Conservation (phyloP, 2,113 vertebrate species). For the Chaetops frenatus region DNA sequence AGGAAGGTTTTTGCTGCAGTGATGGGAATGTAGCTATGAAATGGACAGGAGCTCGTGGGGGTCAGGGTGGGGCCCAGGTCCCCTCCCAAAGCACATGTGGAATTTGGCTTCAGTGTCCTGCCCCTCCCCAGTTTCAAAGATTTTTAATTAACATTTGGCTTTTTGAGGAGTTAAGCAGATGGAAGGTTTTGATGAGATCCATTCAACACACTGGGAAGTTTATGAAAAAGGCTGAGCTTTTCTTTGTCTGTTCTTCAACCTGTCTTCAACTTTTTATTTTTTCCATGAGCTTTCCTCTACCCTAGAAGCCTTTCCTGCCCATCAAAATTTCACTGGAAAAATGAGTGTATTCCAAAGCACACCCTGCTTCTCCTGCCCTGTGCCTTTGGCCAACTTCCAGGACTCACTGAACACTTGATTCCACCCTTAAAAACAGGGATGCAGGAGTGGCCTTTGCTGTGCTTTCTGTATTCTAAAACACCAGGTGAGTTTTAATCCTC, state of each 20-base stretch:
- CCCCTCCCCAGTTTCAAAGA: fast-evolving
- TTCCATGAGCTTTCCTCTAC: background rate
- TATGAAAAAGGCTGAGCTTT: background rate
- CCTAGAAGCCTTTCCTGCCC: background rate
- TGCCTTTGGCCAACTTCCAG: background rate
- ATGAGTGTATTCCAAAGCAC: background rate
- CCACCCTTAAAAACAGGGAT: background rate
- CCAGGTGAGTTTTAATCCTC: background rate
- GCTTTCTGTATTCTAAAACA: background rate
- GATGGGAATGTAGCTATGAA: background rate
- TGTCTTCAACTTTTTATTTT: background rate
- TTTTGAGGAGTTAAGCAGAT: background rate
- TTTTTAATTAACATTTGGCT: background rate
- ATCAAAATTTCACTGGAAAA: background rate
- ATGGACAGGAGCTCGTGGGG: background rate
- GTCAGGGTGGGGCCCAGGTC: fast-evolving
- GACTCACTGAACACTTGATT: background rate
- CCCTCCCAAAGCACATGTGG: background rate
- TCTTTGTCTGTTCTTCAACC: background rate
- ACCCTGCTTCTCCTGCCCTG: background rate
- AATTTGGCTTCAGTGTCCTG: background rate
- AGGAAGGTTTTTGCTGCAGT: background rate
- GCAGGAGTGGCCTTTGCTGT: background rate
- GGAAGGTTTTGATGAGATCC: background rate
- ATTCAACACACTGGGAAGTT: background rate